Evolutionary conservation across 2,113 vertebrate species (phyloP).

Genomic region (Trematomus loennbergii): DNA sequence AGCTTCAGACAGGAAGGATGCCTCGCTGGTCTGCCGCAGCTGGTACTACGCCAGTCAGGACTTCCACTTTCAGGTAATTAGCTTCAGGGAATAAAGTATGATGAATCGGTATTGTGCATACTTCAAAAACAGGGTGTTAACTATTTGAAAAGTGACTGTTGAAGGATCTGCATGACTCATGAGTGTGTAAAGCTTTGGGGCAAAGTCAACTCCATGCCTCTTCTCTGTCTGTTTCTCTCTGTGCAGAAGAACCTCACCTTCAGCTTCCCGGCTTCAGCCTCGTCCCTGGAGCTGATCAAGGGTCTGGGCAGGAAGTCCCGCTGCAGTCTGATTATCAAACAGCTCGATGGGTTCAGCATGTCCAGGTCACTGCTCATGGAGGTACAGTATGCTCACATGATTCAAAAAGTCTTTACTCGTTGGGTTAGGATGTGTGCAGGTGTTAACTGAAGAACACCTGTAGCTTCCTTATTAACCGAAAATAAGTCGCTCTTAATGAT

Average conservation of each 20-base stretch:
- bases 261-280: slow-evolving; percentile 83
- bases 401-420: too few relatives aligned
- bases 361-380: slow-evolving; percentile 82
- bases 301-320: slow-evolving; percentile 71
- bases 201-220: neutral
- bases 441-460: neutral
- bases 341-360: slow-evolving; percentile 83
- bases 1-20: slow-evolving; percentile 87
- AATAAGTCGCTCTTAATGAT: neutral
- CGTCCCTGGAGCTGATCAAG: slow-evolving; percentile 83
- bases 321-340: slow-evolving; percentile 83
- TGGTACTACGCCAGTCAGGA: slow-evolving; percentile 89
- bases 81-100: accelerated
- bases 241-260: slow-evolving; percentile 82
- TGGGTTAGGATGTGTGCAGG: neutral
- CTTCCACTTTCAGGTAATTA: slow-evolving; percentile 83
- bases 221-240: neutral
- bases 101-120: neutral
- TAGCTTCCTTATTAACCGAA: neutral
- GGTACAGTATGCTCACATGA: slow-evolving; percentile 41
- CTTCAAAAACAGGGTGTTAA: neutral
- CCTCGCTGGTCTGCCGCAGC: slow-evolving; percentile 85
- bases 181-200: neutral
- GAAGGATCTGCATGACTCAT: neutral
- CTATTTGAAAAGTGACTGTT: neutral